Conservation (phyloP, 2,888 invertebrate species). For the Schizaphis graminum region DNA sequence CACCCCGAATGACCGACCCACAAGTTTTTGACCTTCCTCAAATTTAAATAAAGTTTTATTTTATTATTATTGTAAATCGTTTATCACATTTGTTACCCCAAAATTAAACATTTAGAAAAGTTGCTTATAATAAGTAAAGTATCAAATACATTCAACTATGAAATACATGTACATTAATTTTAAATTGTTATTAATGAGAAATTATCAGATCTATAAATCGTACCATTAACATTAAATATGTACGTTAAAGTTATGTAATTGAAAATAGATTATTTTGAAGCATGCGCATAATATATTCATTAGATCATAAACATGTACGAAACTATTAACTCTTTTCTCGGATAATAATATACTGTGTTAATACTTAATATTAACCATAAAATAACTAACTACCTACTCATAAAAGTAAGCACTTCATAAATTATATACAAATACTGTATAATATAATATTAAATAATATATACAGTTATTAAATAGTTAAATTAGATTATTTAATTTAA, state of each 20-base stretch:
- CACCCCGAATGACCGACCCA: slow-evolving; percentile 13
- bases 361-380: background rate
- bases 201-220: background rate
- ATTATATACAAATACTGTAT: background rate
- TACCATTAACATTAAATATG: background rate
- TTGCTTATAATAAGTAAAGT: background rate
- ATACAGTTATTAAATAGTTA: background rate
- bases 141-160: background rate
- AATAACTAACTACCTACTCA: slow-evolving; percentile 9
- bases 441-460: background rate
- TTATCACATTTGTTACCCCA: background rate
- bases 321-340: background rate
- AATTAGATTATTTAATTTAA: slow-evolving; percentile 2
- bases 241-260: background rate
- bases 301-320: background rate
- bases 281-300: background rate
- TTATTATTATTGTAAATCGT: background rate
- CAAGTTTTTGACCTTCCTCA: background rate
- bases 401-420: background rate
- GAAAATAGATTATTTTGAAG: background rate
- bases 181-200: background rate
- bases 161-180: background rate
- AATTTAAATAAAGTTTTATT: slow-evolving; percentile 21
- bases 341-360: background rate
- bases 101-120: background rate